These are phyloP conservation scores for Listrodromus nycthemerus DNA, from an alignment of 2,888 invertebrate species.

Conservation along the genomic window DNA sequence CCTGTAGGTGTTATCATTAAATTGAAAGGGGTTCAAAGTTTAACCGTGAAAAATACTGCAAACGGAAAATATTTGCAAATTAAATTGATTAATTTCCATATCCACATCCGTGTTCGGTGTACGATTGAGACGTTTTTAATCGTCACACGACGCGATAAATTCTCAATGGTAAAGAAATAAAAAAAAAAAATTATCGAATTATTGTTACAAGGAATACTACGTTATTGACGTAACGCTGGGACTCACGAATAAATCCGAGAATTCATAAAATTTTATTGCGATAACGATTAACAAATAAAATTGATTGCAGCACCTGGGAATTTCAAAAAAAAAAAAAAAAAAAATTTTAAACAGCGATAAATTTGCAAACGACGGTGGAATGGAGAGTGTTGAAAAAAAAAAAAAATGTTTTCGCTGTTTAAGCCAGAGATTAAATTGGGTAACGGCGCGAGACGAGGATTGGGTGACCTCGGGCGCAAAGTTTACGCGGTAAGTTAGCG, in stretches of 20 bases:
- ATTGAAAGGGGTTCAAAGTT: too few relatives aligned
- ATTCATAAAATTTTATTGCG: too few relatives aligned
- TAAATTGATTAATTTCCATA: background rate
- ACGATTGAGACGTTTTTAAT: background rate
- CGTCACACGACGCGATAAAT: background rate
- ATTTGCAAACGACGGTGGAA: background rate
- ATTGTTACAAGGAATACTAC: too few relatives aligned
- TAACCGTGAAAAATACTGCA: too few relatives aligned
- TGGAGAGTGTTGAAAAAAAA: background rate
- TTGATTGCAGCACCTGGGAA: too few relatives aligned
- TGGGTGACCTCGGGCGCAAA: slow-evolving; percentile 22
- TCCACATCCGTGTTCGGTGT: background rate
- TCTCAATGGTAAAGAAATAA: background rate
- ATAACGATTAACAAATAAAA: too few relatives aligned
- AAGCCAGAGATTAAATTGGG: background rate
- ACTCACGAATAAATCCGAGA: too few relatives aligned
- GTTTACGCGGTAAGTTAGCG: slow-evolving; percentile 40
- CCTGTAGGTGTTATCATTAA: too few relatives aligned
- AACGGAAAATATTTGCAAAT: too few relatives aligned
- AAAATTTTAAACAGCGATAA: background rate
- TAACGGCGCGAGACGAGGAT: background rate
- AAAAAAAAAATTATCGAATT: background rate
- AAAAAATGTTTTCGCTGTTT: background rate
- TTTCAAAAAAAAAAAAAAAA: too few relatives aligned
- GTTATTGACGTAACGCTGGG: too few relatives aligned